Percentiles rank a stretch among this genome's conserved stretches.
Conservation (phyloP, 1,140 invertebrate genomes). For the Pararge aegeria region DNA sequence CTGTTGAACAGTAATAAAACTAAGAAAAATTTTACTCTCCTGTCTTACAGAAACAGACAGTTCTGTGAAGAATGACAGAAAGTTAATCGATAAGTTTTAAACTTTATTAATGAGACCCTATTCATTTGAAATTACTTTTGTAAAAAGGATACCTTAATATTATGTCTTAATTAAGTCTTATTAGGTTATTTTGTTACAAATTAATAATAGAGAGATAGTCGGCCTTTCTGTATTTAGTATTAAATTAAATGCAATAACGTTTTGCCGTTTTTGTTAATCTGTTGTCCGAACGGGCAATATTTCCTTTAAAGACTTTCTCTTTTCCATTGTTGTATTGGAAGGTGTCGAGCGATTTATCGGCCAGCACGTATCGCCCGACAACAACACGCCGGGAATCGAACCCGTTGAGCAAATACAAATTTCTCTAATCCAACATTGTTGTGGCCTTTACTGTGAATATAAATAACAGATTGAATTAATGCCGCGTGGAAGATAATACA, state of each 20-base stretch:
- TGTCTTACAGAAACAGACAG: no score
- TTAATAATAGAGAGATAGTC: no score
- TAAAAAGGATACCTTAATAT: no score
- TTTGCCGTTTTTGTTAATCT: conserved; percentile 38
- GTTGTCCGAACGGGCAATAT: conserved; percentile 46
- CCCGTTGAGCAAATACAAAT: conserved; percentile 32
- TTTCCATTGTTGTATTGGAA: conserved; percentile 59
- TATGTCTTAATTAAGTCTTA: no score
- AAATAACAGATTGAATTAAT: neutral
- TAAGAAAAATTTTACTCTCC: no score
- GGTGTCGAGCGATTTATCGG: conserved; percentile 67
- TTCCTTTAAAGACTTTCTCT: conserved; percentile 64
- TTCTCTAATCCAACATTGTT: conserved; percentile 20
- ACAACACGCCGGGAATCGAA: conserved; percentile 63
- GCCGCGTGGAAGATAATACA: no score
- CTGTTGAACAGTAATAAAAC: no score
- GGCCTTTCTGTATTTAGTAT: neutral
- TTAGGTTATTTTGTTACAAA: no score
- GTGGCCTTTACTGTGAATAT: neutral
- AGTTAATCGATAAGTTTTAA: no score
- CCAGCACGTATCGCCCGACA: conserved; percentile 47
- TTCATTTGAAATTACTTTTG: no score
- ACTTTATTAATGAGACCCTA: no score
- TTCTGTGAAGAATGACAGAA: no score
- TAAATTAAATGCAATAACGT: conserved; percentile 16